These are phyloP conservation scores for Oryzias celebensis DNA, from an alignment of 2,113 vertebrate genomes.

Conservation along the genomic window DNA sequence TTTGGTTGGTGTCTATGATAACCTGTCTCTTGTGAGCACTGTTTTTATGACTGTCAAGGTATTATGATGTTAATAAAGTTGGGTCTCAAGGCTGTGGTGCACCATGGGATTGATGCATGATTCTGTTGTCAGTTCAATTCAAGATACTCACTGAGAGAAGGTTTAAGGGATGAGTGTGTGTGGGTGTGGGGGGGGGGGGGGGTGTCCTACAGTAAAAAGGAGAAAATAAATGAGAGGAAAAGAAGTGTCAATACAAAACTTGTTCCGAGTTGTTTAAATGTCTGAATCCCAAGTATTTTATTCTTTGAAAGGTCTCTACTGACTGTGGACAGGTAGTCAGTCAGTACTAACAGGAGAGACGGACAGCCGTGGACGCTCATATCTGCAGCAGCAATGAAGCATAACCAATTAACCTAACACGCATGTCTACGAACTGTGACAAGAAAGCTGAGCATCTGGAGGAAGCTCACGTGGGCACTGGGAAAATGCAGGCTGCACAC, in stretches of 20 bases:
- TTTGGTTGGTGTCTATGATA: conserved; percentile 19
- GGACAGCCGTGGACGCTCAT: neutral
- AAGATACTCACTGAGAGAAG: conserved; percentile 50
- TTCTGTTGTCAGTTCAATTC: conserved; percentile 69
- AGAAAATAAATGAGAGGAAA: neutral
- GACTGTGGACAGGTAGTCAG: neutral
- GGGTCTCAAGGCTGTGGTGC: conserved; percentile 45
- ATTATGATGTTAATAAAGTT: conserved; percentile 65
- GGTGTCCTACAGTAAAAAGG: conserved; percentile 23
- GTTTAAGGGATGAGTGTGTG: neutral
- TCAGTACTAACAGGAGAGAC: neutral
- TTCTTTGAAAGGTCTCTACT: neutral
- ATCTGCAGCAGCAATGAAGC: neutral
- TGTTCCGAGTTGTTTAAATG: no score
- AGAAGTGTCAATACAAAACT: neutral
- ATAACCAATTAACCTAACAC: neutral
- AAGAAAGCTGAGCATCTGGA: neutral
- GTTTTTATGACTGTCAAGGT: conserved; percentile 51
- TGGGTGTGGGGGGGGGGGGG: conserved; percentile 5
- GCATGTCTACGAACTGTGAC: neutral
- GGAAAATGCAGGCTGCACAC: neutral
- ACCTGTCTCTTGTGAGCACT: conserved; percentile 18
- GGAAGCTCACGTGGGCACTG: neutral
- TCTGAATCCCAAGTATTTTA: no score
- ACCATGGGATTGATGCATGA: conserved; percentile 68